Base-by-base conservation (phyloP, 30 jellyfish, hydroid and myxozoan species). In the Cassiopea xamachana region DNA sequence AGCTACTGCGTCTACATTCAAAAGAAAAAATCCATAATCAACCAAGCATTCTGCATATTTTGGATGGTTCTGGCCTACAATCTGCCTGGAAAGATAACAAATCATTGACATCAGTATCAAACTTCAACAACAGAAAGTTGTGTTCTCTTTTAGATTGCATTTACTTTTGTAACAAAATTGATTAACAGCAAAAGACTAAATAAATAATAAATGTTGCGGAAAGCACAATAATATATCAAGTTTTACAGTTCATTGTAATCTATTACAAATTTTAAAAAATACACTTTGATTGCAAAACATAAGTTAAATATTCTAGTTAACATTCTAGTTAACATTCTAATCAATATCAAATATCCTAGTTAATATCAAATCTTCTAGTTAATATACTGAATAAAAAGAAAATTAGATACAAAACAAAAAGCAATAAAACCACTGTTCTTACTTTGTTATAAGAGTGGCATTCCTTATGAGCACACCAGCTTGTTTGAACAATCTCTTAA, bases 1-100 rank as follows among this genome's bases (percentile, higher is more conserved):
- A n/a, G 97, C 92, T 16, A 94, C 98, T n/a, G 94, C 89, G 71
- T 94, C 98, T 1, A 94, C 91, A 71, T 95, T 94, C 61, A 94
- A 79, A 64, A 94, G 82, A 79, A 90, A 94, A 83, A 94, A 94
- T 13, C 92, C 98, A 87, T 83, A 94, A 77, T 94, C 98, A 15
- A 97, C 72, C 46, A 94, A 75, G 60, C 97, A 83, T 3, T 94
- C 98, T 7, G 98, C 98, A 90, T 83, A 91, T 44, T 94, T 94
- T 3, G 97, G 96, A 67, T 90, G 97, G 5, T 82, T 61, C 60
- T 81, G 90, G 10, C 98, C 98, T 39, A 83, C 83, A 79, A 96
- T 80, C 18, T 69, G 72, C 68, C 98, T 90, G 76, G 43, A 74
- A 51, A 61, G 68, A 17, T 77, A 75, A 60, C 19, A 14, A 47